Evolutionary conservation across 2,797 vertebrate species (phyloP).

Genomic region (Sarcophilus harrisii): DNA sequence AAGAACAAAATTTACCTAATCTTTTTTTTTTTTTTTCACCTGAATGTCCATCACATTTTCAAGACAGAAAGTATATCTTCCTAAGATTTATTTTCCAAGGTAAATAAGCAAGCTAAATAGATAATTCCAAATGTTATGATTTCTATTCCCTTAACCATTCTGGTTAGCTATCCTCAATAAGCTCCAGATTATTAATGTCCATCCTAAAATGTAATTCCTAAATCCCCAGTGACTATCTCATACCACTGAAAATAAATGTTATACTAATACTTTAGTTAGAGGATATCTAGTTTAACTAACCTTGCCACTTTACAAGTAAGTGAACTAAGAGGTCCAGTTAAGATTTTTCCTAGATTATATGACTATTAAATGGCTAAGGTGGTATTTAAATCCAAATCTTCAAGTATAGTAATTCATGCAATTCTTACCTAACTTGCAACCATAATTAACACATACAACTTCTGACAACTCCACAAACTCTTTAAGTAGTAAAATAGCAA

Average conservation of each 20-base stretch:
- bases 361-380: not conserved
- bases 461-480: slow-evolving; percentile 49
- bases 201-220: not conserved
- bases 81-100: not conserved
- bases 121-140: not conserved
- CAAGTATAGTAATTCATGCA: not conserved
- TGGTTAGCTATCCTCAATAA: not conserved
- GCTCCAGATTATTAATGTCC: not conserved
- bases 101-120: not conserved
- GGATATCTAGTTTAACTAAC: not conserved
- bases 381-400: not conserved
- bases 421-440: slow-evolving; percentile 45
- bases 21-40: not conserved
- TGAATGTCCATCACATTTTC: not conserved
- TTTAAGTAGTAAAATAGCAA: slow-evolving; percentile 4
- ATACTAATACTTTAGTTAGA: not conserved
- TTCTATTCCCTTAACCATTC: not conserved
- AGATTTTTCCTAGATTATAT: not conserved
- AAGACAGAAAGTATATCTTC: not conserved
- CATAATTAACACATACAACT: slow-evolving; percentile 66
- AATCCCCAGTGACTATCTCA: not conserved
- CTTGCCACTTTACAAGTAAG: not conserved
- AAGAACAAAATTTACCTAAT: not conserved
- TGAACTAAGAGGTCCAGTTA: not conserved
- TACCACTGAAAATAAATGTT: not conserved